Evolutionary conservation across 2,113 vertebrate genomes (phyloP).

Genomic region (mouse (Mus musculus)): GRCm39 chr3:139875001-139875500

Average conservation of each 20-base stretch:
- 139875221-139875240: no score
- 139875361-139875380: not conserved
- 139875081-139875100: slow-evolving; percentile 93
- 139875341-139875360: not conserved
- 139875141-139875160: not conserved
- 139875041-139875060: slow-evolving; percentile 87
- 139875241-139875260: no score
- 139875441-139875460: not conserved
- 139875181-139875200: no score
- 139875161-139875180: no score
- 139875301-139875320: slow-evolving; percentile 49
- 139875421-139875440: not conserved
- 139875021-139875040: slow-evolving; percentile 84
- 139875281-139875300: slow-evolving; percentile 84
- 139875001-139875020: slow-evolving; percentile 96
- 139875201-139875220: no score
- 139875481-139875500: not conserved
- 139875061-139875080: slow-evolving; percentile 91
- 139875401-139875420: slow-evolving; percentile 34
- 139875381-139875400: slow-evolving; percentile 52
- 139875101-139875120: slow-evolving; percentile 82
- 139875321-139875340: slow-evolving; percentile 59
- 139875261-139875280: no score
- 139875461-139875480: not conserved
- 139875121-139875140: not conserved